These are phyloP conservation scores for Mandrillus leucophaeus DNA, from an alignment of 2,113 vertebrate genomes.

Conservation along the genomic window DNA sequence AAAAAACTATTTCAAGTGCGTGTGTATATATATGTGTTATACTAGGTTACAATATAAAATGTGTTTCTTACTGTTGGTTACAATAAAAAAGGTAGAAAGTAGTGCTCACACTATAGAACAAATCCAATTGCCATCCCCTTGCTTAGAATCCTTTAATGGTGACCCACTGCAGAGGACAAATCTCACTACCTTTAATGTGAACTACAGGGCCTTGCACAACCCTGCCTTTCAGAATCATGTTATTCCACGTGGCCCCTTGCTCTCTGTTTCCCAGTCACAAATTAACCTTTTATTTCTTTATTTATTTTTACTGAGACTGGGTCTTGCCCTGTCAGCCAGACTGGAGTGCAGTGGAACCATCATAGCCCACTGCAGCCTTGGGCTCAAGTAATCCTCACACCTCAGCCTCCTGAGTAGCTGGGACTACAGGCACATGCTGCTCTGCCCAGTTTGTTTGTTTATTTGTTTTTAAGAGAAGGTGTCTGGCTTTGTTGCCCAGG, in stretches of 20 bases:
- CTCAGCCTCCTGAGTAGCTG: too few relatives aligned
- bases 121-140: not conserved
- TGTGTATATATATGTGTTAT: not conserved
- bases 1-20: not conserved
- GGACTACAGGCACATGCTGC: too few relatives aligned
- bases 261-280: not conserved
- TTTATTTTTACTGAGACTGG: too few relatives aligned
- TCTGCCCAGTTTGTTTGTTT: too few relatives aligned
- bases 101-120: not conserved
- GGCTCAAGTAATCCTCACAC: too few relatives aligned
- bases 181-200: not conserved
- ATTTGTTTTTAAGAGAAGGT: too few relatives aligned
- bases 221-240: not conserved
- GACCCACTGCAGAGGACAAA: not conserved
- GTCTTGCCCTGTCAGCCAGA: too few relatives aligned
- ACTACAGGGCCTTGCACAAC: not conserved
- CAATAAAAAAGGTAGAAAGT: not conserved
- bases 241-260: not conserved
- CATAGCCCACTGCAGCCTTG: too few relatives aligned
- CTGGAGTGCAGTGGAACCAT: too few relatives aligned
- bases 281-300: not conserved
- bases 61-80: not conserved
- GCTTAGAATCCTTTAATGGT: not conserved
- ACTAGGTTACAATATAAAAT: not conserved
- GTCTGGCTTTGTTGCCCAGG: too few relatives aligned